These are phyloP conservation scores for Cynoglossus semilaevis DNA, from an alignment of 2,113 vertebrate species.

Conservation along the genomic window DNA sequence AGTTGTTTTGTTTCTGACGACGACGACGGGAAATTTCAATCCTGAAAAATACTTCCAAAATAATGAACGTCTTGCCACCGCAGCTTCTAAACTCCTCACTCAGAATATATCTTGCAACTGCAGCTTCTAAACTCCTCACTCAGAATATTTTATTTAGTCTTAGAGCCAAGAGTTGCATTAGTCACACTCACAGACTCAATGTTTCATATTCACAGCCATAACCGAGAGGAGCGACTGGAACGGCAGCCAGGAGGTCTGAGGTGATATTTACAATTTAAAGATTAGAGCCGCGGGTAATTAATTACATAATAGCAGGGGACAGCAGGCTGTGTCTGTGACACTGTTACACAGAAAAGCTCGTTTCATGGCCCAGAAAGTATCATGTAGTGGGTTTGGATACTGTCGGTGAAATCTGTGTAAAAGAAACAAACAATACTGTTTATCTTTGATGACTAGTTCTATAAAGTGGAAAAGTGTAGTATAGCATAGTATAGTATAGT, in stretches of 20 bases:
- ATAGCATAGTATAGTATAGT: too few relatives aligned
- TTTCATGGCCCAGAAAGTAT: slow-evolving; percentile 69
- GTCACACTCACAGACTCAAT: slow-evolving; percentile 18
- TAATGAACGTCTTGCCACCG: slow-evolving; percentile 20
- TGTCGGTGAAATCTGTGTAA: too few relatives aligned
- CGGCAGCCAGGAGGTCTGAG: slow-evolving; percentile 40
- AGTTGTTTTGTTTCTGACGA: slow-evolving; percentile 3
- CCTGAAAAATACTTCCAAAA: slow-evolving; percentile 9
- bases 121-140: slow-evolving; percentile 16
- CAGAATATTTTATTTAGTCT: slow-evolving; percentile 24
- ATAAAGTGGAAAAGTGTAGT: too few relatives aligned
- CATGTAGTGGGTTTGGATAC: too few relatives aligned
- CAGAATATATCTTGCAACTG: slow-evolving; percentile 2
- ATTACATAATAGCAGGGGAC: slow-evolving; percentile 73
- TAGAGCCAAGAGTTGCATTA: slow-evolving; percentile 33
- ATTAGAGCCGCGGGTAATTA: slow-evolving; percentile 56
- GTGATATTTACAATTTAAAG: slow-evolving; percentile 59
- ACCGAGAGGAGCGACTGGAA: slow-evolving; percentile 34
- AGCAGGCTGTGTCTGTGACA: slow-evolving; percentile 42
- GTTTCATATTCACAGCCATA: slow-evolving; percentile 35
- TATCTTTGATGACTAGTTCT: too few relatives aligned
- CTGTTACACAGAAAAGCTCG: slow-evolving; percentile 66
- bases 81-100: slow-evolving; percentile 16
- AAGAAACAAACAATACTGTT: too few relatives aligned
- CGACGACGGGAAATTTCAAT: not conserved